These are phyloP conservation scores for Aphelenchoides besseyi DNA, from an alignment of 1,140 invertebrate species.

Conservation along the genomic window DNA sequence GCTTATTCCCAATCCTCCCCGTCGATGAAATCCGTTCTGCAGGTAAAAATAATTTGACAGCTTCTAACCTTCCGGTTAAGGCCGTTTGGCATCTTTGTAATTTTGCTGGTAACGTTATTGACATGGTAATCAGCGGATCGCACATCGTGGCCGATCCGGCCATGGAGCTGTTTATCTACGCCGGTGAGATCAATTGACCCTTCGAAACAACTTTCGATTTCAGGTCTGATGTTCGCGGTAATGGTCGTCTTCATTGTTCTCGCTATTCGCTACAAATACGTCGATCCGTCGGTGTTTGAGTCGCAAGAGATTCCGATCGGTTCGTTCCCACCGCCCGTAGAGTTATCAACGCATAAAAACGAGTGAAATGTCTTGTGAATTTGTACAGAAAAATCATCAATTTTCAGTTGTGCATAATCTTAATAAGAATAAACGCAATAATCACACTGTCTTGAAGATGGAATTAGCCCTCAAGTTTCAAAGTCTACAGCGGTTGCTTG, in stretches of 20 bases:
- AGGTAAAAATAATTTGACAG: conserved; percentile 57
- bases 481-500: too few relatives aligned
- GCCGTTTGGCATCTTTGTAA: conserved; percentile 50
- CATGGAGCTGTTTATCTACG: conserved; percentile 53
- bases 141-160: conserved; percentile 46
- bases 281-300: not conserved
- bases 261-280: conserved; percentile 15
- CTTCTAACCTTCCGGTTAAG: conserved; percentile 13
- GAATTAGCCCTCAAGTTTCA: too few relatives aligned
- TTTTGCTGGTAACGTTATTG: conserved; percentile 52
- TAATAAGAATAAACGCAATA: too few relatives aligned
- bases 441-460: too few relatives aligned
- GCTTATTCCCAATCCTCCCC: conserved; percentile 50
- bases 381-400: too few relatives aligned
- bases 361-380: too few relatives aligned
- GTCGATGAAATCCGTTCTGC: conserved; percentile 51
- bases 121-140: conserved; percentile 47
- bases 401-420: too few relatives aligned
- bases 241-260: conserved; percentile 12
- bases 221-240: not conserved
- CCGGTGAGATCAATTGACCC: conserved; percentile 29
- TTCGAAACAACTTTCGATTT: not conserved
- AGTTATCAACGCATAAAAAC: too few relatives aligned
- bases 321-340: too few relatives aligned
- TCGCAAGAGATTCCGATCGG: not conserved